phyloP scores from a whole-genome alignment of 2,888 invertebrate species.

The Lasiommata megera region DNA sequence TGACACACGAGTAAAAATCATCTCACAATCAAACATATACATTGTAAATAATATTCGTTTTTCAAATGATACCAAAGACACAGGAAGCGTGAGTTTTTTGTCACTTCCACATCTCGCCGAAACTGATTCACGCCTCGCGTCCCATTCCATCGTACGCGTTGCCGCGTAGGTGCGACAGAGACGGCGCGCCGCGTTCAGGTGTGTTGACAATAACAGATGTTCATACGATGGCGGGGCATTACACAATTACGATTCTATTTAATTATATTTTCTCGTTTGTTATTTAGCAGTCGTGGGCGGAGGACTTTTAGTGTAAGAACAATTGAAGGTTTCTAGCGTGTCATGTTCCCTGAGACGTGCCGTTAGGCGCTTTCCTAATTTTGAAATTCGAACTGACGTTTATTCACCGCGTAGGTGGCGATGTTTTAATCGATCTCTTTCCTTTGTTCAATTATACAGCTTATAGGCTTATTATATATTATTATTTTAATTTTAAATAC shows the following conservation, averaged over 20 bases:
- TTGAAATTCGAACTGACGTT: slow-evolving; percentile 59
- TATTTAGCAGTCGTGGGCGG: slow-evolving; percentile 67
- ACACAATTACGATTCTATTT: slow-evolving; percentile 80
- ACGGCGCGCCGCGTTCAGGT: slow-evolving; percentile 62
- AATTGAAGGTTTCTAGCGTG: slow-evolving; percentile 58
- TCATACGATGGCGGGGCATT: slow-evolving; percentile 68
- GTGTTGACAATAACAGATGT: slow-evolving; percentile 81
- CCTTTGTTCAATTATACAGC: slow-evolving; percentile 1
- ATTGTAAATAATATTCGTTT: slow-evolving; percentile 67
- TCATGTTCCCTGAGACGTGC: slow-evolving; percentile 51
- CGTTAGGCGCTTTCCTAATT: slow-evolving; percentile 50
- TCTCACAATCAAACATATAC: slow-evolving; percentile 47
- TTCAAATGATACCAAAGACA: slow-evolving; percentile 80
- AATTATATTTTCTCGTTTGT: slow-evolving; percentile 71
- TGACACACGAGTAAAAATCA: slow-evolving; percentile 4
- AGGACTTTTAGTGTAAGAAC: slow-evolving; percentile 46
- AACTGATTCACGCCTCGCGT: slow-evolving; percentile 48
- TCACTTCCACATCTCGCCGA: slow-evolving; percentile 73
- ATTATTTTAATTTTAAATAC: too few species aligned
- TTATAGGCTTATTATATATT: too few species aligned
- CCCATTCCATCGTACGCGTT: slow-evolving; percentile 40
- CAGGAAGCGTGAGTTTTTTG: slow-evolving; percentile 80
- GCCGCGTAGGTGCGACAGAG: slow-evolving; percentile 39
- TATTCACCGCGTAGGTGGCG: slow-evolving; percentile 39
- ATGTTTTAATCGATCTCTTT: slow-evolving; percentile 30